Evolutionary conservation across 1,140 invertebrate species (phyloP).

Genomic region (Lamellibrachia luymesi): DNA sequence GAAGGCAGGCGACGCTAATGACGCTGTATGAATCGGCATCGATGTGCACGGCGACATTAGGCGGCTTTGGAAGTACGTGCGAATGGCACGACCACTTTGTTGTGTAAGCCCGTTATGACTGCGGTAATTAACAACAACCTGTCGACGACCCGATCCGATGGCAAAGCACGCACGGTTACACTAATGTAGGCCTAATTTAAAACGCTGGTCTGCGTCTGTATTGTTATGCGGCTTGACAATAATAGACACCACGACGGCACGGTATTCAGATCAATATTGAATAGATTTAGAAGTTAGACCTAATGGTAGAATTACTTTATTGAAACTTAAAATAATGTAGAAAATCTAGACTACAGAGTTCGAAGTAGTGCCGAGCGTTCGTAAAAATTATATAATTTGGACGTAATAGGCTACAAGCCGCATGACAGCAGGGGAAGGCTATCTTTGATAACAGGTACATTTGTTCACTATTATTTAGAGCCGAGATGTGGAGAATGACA

Average conservation of each 20-base stretch:
- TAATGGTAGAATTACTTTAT: not conserved
- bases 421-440: too few species aligned
- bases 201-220: not conserved
- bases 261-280: not conserved
- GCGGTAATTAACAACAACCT: not conserved
- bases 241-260: not conserved
- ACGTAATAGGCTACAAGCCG: too few species aligned
- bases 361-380: too few species aligned
- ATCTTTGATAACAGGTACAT: too few species aligned
- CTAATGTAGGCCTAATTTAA: not conserved
- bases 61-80: not conserved
- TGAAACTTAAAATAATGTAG: not conserved
- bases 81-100: not conserved
- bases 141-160: not conserved
- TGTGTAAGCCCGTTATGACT: not conserved
- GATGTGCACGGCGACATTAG: not conserved
- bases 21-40: not conserved
- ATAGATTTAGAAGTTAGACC: not conserved
- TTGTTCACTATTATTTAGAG: too few species aligned
- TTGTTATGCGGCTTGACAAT: not conserved
- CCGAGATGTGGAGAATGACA: too few species aligned
- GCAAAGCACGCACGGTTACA: not conserved
- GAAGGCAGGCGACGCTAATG: not conserved
- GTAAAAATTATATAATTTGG: not conserved
- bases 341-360: not conserved